Percentiles rank a stretch among this genome's conserved stretches.
These are phyloP conservation scores for Pseudomyrmex concolor DNA, from an alignment of 1,140 invertebrate genomes.

Conservation along the genomic window DNA sequence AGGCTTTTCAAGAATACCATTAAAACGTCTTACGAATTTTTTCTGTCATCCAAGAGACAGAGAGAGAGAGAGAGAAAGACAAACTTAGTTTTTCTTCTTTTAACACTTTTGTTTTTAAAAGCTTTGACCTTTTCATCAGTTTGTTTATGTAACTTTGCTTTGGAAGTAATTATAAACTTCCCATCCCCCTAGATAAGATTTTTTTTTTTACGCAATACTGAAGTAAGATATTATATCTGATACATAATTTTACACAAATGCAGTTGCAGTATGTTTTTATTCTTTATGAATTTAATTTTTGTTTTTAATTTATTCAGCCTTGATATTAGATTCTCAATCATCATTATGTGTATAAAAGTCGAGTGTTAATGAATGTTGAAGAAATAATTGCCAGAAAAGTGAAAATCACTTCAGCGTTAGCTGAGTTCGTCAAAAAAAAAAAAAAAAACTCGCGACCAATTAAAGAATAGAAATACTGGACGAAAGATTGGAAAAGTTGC, in stretches of 20 bases:
- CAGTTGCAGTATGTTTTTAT: background rate
- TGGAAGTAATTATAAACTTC: slow-evolving; percentile 24
- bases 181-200: slow-evolving; percentile 7
- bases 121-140: slow-evolving; percentile 17
- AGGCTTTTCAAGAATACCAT: slow-evolving; percentile 45
- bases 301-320: too few species aligned
- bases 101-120: slow-evolving; percentile 43
- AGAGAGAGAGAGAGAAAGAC: background rate
- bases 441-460: slow-evolving; percentile 22
- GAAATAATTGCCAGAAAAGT: slow-evolving; percentile 18
- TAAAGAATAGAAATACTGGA: slow-evolving; percentile 53
- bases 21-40: slow-evolving; percentile 58
- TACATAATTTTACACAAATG: background rate
- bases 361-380: background rate
- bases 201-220: background rate
- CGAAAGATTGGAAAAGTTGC: slow-evolving; percentile 57
- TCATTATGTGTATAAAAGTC: background rate
- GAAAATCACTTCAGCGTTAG: slow-evolving; percentile 19
- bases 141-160: slow-evolving; percentile 28
- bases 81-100: slow-evolving; percentile 4
- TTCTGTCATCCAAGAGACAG: slow-evolving; percentile 36
- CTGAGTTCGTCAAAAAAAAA: slow-evolving; percentile 37
- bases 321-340: too few species aligned
- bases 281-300: background rate
- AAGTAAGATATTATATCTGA: background rate